Base-by-base conservation (phyloP, 2,888 invertebrate species). In the Lasioglossum villosulum region DNA sequence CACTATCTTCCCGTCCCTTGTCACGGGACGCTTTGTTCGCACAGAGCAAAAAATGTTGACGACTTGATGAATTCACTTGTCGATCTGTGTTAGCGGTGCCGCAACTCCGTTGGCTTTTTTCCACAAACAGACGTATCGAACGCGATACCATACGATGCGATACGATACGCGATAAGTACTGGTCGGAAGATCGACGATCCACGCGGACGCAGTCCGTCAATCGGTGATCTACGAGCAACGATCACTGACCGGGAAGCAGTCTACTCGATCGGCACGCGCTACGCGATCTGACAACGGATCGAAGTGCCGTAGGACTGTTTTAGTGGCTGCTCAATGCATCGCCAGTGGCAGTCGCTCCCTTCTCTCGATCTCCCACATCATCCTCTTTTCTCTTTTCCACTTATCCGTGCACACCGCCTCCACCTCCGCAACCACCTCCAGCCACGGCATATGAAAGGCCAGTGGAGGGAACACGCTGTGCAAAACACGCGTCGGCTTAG, bases 291-390 rank as follows among this genome's bases (percentile, higher is more conserved):
- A 88, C 93, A 88, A 86, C 92, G 89, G 88, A 90, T 91, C 92
- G 82, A 90, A 91, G 91, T 90, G 91, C 90, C 93, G 91, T 84
- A 91, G 92, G 89, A 93, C 93, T 93, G 93, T 93, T 93, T 93
- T 90, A 91, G 86, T 90, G 90, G 84, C 90, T 78, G 90, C 75
- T 85, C 84, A 84, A 91, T 90, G 91, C 91, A 90, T 90, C 89
- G 91, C 89, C 91, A 91, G 83, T 90, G 91, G 89, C 91, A 90
- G 84, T 88, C 86, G 75, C 90, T 91, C 90, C 89, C 90, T 83
- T 80, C 88, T 78, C 86, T 83, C 86, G 80, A 78, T 83, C 85
- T 83, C 75, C 86, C 56, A 48, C 86, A 72, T 80, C 82, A 56
- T 45, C 75, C 66, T 66, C 66, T 70, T 76, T 73, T 78, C 82